Conservation (phyloP, 2,113 vertebrate species). For the Daubentonia madagascariensis region DNA sequence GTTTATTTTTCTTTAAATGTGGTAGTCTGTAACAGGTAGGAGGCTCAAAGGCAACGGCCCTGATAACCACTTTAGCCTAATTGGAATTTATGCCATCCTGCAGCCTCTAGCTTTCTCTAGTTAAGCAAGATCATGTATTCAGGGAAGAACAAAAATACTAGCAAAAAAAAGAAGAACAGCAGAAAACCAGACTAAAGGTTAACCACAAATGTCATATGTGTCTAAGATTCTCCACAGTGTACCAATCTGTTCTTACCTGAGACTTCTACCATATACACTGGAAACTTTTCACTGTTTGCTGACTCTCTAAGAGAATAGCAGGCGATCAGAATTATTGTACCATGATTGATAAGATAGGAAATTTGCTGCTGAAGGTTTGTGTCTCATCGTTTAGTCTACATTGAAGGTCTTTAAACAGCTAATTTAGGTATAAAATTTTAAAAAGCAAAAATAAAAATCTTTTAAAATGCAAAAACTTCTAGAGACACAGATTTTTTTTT, state of each 20-base stretch:
- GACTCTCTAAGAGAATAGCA: not conserved
- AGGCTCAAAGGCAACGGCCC: not conserved
- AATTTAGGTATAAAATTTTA: not conserved
- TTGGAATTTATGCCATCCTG: not conserved
- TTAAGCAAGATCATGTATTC: not conserved
- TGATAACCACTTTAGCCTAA: not conserved
- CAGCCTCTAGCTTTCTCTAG: not conserved
- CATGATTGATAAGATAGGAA: accelerated
- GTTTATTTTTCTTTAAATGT: not conserved
- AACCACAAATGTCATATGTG: accelerated
- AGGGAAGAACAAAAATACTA: not conserved
- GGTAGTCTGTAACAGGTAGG: not conserved
- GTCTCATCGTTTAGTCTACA: not conserved
- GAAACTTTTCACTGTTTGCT: not conserved
- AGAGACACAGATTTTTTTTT: not conserved
- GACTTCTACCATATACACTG: not conserved
- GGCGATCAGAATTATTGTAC: not conserved
- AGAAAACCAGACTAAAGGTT: not conserved
- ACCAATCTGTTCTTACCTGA: not conserved
- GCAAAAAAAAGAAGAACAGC: not conserved
- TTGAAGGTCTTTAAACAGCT: accelerated
- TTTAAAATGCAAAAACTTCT: not conserved
- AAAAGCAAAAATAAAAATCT: not conserved
- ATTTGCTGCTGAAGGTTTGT: accelerated
- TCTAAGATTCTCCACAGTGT: not conserved